Evolutionary conservation across 2,113 vertebrate species (phyloP).

Genomic region (Corythornis vintsioides): DNA sequence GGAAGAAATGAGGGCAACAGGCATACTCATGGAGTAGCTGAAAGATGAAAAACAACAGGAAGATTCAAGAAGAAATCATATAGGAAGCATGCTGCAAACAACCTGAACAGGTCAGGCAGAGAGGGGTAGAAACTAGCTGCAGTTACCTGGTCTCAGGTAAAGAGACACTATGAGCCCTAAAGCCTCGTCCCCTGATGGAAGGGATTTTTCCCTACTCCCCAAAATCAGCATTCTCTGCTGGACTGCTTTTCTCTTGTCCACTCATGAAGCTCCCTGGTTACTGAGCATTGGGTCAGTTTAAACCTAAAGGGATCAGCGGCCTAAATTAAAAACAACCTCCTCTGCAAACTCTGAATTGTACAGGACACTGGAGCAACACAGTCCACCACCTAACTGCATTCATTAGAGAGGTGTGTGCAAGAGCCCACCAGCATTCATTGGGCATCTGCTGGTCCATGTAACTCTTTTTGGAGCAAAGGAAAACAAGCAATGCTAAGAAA

Average conservation of each 20-base stretch:
- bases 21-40: not conserved
- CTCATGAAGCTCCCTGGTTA: not conserved
- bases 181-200: not conserved
- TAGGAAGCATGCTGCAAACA: not conserved
- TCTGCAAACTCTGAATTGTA: not conserved
- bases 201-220: not conserved
- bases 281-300: not conserved
- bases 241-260: not conserved
- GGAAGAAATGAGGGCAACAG: slow-evolving; percentile 11
- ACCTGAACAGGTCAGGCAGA: not conserved
- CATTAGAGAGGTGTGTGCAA: not conserved
- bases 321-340: not conserved
- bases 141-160: not conserved
- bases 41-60: not conserved
- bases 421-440: not conserved
- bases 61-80: not conserved
- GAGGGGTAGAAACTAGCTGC: not conserved
- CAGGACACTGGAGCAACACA: not conserved
- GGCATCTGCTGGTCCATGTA: not conserved
- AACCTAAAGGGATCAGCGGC: not conserved
- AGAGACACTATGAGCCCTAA: not conserved
- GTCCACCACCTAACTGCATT: not conserved
- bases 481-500: not conserved
- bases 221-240: not conserved
- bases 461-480: not conserved